phyloP scores from a whole-genome alignment of 2,888 invertebrate genomes.

The Caenorhabditis zanzibari region DNA sequence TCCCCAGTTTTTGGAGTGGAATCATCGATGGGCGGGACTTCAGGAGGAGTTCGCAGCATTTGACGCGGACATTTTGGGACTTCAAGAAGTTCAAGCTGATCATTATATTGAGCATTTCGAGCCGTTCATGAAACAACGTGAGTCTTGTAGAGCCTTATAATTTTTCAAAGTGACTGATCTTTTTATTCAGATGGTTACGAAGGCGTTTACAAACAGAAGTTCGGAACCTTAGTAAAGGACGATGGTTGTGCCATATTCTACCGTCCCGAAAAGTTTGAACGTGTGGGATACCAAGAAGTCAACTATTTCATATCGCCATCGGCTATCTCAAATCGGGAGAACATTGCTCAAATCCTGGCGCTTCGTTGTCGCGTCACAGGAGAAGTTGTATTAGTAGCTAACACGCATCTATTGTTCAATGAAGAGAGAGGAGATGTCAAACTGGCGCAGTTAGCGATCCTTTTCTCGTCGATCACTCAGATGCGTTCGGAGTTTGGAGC shows the following conservation, averaged over 20 bases:
- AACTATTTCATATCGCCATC: slow-evolving; percentile 87
- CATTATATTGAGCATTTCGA: slow-evolving; percentile 45
- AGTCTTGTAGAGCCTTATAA: slow-evolving; percentile 4
- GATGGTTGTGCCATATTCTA: slow-evolving; percentile 96
- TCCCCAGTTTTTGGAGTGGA: slow-evolving; percentile 70
- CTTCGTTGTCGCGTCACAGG: slow-evolving; percentile 65
- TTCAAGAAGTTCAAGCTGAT: slow-evolving; percentile 80
- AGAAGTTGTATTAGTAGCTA: slow-evolving; percentile 89
- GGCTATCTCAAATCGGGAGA: slow-evolving; percentile 68
- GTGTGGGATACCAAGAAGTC: slow-evolving; percentile 88
- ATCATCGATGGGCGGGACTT: slow-evolving; percentile 71
- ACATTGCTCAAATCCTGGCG: slow-evolving; percentile 77
- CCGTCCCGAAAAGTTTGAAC: slow-evolving; percentile 86
- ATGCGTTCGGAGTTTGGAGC: background rate
- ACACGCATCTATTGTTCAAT: slow-evolving; percentile 96
- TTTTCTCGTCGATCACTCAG: slow-evolving; percentile 92
- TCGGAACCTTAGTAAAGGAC: slow-evolving; percentile 86
- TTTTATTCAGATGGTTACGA: slow-evolving; percentile 62
- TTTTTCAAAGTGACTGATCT: too few species aligned
- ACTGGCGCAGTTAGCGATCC: slow-evolving; percentile 91
- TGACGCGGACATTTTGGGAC: slow-evolving; percentile 78
- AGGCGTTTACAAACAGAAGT: slow-evolving; percentile 67
- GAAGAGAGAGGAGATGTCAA: slow-evolving; percentile 92
- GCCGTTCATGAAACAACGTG: slow-evolving; percentile 66
- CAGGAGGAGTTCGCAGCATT: slow-evolving; percentile 68